phyloP scores from a whole-genome alignment of 64 coral and sea anemone genomes.

The Acropora tenuis region DNA sequence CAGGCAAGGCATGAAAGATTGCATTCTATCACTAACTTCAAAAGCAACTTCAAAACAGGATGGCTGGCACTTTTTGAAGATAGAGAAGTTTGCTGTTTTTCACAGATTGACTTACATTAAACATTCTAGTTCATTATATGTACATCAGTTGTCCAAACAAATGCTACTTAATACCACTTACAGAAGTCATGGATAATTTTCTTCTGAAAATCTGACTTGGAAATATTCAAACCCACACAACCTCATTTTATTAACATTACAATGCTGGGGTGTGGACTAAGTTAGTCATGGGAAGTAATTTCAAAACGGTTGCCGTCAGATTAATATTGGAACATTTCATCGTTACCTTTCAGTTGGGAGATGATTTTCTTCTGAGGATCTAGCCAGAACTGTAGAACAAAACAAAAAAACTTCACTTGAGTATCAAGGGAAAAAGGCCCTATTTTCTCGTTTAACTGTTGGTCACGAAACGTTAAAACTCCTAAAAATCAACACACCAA shows the following conservation, averaged over 20 bases:
- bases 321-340: not conserved
- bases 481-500: not conserved
- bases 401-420: not conserved
- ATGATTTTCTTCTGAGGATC: constrained; percentile 64
- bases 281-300: constrained; percentile 1
- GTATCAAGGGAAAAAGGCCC: not conserved
- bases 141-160: too few relatives aligned
- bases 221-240: not conserved
- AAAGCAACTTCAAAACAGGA: too few relatives aligned
- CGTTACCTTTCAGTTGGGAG: constrained; percentile 62
- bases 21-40: too few relatives aligned
- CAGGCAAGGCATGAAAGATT: too few relatives aligned
- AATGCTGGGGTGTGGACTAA: not conserved
- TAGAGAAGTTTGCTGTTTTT: too few relatives aligned
- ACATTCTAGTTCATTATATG: too few relatives aligned
- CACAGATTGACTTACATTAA: too few relatives aligned
- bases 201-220: not conserved
- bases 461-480: not conserved
- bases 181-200: too few relatives aligned
- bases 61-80: too few relatives aligned
- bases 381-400: constrained; percentile 49
- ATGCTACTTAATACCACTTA: too few relatives aligned
- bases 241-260: constrained; percentile 4
- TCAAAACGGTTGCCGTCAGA: too few relatives aligned
- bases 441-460: not conserved